Conservation (phyloP, 2,113 vertebrate species). For the Neofelis nebulosa region DNA sequence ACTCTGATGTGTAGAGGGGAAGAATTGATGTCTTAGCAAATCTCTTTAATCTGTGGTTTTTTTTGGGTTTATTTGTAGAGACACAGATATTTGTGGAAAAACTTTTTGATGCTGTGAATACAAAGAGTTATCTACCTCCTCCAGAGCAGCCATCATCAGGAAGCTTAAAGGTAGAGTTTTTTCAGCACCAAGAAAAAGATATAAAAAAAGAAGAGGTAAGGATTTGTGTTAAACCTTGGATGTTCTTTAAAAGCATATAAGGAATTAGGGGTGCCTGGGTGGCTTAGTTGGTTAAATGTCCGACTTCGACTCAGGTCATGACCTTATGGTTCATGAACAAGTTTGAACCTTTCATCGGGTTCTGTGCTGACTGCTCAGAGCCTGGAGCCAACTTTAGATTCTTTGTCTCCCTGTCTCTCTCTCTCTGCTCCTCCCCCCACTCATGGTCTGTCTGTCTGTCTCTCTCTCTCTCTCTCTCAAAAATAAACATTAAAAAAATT, state of each 20-base stretch:
- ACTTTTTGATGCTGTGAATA: conserved; percentile 97
- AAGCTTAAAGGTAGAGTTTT: conserved; percentile 89
- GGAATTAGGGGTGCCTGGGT: no score
- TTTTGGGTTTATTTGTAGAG: conserved; percentile 85
- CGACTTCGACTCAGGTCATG: no score
- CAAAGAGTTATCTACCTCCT: conserved; percentile 97
- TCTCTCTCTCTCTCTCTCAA: no score
- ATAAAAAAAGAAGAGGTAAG: conserved; percentile 93
- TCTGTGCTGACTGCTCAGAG: no score
- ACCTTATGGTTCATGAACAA: no score
- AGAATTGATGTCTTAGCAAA: not conserved
- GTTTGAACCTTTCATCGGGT: no score
- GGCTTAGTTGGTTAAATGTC: no score
- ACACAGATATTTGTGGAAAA: conserved; percentile 98
- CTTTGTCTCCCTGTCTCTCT: no score
- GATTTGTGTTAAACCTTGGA: conserved; percentile 1
- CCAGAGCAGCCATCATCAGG: conserved; percentile 89
- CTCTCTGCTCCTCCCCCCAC: no score
- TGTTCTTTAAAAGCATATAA: conserved; percentile 24
- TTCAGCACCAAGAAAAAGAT: conserved; percentile 93
- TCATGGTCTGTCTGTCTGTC: no score
- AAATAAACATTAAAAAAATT: no score
- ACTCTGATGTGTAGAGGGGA: not conserved
- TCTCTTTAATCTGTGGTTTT: conserved; percentile 39
- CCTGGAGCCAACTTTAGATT: no score